These are phyloP conservation scores for Caenorhabditis remanei DNA, from an alignment of 1,140 invertebrate genomes.

Conservation along the genomic window DNA sequence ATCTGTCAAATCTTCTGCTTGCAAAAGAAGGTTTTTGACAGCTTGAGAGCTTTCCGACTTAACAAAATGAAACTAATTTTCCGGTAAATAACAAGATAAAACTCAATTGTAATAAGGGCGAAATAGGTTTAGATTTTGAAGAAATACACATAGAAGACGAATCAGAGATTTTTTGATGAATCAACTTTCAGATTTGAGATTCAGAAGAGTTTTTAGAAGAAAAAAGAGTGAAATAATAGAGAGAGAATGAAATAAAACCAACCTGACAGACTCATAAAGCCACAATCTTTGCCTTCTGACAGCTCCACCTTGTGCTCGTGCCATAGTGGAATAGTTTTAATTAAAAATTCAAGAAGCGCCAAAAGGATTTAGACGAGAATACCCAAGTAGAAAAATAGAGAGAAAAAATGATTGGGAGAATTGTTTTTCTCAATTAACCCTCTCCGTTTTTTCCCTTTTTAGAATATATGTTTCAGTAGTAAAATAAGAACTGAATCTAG, in stretches of 20 bases:
- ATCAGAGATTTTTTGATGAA: background rate
- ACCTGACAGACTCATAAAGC: conserved; percentile 48
- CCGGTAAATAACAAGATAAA: background rate
- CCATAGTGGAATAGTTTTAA: conserved; percentile 45
- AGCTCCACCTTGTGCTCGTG: conserved; percentile 28
- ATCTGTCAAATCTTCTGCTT: conserved; percentile 49
- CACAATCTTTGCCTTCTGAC: conserved; percentile 51
- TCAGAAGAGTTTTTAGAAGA: too few species aligned
- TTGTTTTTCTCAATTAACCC: conserved; percentile 1
- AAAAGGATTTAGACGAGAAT: conserved; percentile 1
- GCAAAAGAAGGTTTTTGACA: conserved; percentile 46
- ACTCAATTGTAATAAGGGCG: background rate
- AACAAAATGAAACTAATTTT: conserved; percentile 13
- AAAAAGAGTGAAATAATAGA: too few species aligned
- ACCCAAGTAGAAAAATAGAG: conserved; percentile 3
- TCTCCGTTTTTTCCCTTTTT: background rate
- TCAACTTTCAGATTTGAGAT: too few species aligned
- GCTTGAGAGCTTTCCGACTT: background rate
- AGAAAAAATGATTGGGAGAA: background rate
- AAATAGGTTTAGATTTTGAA: background rate
- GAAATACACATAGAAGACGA: background rate
- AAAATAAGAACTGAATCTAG: background rate
- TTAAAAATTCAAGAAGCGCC: conserved; percentile 8
- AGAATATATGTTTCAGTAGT: background rate
- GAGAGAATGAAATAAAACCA: conserved; percentile 7